Base-by-base conservation (phyloP, 2,888 invertebrate species). In the Leptinotarsa haldemani region DNA sequence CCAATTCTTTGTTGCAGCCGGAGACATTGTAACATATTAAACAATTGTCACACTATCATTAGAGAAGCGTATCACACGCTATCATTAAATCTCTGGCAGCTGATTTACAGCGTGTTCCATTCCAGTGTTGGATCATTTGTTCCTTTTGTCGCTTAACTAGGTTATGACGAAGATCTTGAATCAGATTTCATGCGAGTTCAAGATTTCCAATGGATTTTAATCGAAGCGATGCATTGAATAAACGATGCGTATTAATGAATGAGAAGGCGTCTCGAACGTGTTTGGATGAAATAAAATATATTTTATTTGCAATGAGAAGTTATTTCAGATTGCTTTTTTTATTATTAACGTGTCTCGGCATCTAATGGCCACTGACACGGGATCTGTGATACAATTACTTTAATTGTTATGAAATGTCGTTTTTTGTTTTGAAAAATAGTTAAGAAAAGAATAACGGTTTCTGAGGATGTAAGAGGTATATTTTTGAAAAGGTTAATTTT, bases 121-220 rank as follows among this genome's bases (percentile, higher is more conserved):
- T 72, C 70, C 61, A 63, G 71, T 70, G 65, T 70, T 15, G 56
- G 48, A 47, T 73, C 68, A 53, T 65, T 72, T 72, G 63, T 72
- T 70, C 68, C 67, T 68, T 71, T 74, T 74, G 69, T 72, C 20
- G 50, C 30, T 69, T 68, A 76, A 74, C 74, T 74, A 74, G 76
- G 71, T 65, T 76, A 76, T 61, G 61, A 40, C 61, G n/a, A 40
- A 61, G 61, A 30, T 15, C 40, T 64, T 22, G 67, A 30, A 18
- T 25, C 46, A 30, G n/a, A 30, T 30, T 61, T 5, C 40, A 40
- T 22, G 40, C 61, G 30, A 40, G 30, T 15, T 61, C 61, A 40
- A 61, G 61, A 30, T 61, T 5, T 73, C 69, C 63, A 69, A 58
- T 53, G 56, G 56, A 56, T 64, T 40, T 73, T 64, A 73, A 53